These are phyloP conservation scores for Pristionchus mayeri DNA, from an alignment of 2,888 invertebrate species.

Conservation along the genomic window DNA sequence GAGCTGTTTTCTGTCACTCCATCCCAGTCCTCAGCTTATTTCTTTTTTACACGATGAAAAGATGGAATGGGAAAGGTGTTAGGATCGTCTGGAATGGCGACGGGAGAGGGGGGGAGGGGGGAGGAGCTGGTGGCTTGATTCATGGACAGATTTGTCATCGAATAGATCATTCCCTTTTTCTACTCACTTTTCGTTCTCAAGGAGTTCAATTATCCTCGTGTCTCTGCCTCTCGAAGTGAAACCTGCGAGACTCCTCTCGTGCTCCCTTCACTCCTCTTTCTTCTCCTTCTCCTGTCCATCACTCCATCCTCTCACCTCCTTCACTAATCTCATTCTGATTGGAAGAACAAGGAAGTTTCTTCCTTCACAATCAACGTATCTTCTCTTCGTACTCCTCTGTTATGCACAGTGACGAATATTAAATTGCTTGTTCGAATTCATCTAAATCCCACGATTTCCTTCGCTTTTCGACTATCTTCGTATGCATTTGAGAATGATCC, in stretches of 20 bases:
- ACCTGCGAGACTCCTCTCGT: neutral
- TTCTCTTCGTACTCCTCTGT: constrained; percentile 19
- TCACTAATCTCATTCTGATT: constrained; percentile 21
- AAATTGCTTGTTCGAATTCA: neutral
- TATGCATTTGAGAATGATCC: neutral
- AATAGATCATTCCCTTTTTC: constrained; percentile 2
- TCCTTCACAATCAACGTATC: neutral
- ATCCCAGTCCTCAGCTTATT: neutral
- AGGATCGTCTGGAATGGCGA: neutral
- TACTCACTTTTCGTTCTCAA: constrained; percentile 1
- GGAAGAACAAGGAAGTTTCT: constrained; percentile 8
- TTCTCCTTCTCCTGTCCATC: neutral
- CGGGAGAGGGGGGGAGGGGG: neutral
- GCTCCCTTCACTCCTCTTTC: constrained; percentile 1
- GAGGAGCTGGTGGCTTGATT: neutral
- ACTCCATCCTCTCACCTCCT: neutral
- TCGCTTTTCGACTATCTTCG: neutral
- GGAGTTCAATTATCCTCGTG: constrained; percentile 24
- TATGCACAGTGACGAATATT: neutral
- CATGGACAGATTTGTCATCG: neutral
- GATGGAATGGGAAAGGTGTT: neutral
- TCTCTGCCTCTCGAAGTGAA: constrained; percentile 18
- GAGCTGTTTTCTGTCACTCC: no score
- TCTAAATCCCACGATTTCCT: constrained; percentile 4
- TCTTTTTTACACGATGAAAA: neutral